Conservation (phyloP, 30 jellyfish, hydroid and myxozoan species). For the Mastigias papua region DNA sequence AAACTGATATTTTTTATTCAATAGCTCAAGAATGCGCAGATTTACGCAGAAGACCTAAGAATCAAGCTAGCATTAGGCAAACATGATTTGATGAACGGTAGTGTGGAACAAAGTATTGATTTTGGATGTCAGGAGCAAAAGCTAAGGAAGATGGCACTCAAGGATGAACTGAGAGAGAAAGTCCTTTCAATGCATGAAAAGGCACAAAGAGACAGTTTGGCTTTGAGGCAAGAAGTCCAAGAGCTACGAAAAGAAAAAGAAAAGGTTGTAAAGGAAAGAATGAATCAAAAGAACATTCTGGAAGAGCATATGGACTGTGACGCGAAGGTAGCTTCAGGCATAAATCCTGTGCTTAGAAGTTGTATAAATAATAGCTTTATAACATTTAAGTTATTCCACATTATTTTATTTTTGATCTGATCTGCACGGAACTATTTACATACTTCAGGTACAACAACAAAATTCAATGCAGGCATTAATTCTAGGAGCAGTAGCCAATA, state of each 20-base stretch:
- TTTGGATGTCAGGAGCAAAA: background rate
- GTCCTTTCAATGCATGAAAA: background rate
- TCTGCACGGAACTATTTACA: no score
- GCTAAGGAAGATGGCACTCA: background rate
- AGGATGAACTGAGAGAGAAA: background rate
- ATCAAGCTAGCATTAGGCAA: background rate
- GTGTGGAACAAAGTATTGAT: background rate
- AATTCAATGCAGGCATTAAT: no score
- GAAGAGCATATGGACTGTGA: background rate
- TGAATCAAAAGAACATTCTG: background rate
- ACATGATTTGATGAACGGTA: background rate
- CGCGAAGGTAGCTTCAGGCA: background rate
- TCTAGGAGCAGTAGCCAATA: no score
- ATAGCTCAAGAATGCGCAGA: background rate
- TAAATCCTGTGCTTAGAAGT: no score
- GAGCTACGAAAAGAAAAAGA: background rate
- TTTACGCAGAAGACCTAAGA: background rate
- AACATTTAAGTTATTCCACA: no score
- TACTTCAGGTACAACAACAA: no score
- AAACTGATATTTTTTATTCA: background rate
- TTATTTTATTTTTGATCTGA: no score
- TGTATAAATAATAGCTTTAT: no score
- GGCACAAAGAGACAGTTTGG: background rate
- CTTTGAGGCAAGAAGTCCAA: background rate
- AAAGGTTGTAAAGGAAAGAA: background rate